Percentiles rank a stretch among this genome's conserved stretches.
phyloP scores from a whole-genome alignment of 2,113 vertebrate species.

The Globicephala melas region DNA sequence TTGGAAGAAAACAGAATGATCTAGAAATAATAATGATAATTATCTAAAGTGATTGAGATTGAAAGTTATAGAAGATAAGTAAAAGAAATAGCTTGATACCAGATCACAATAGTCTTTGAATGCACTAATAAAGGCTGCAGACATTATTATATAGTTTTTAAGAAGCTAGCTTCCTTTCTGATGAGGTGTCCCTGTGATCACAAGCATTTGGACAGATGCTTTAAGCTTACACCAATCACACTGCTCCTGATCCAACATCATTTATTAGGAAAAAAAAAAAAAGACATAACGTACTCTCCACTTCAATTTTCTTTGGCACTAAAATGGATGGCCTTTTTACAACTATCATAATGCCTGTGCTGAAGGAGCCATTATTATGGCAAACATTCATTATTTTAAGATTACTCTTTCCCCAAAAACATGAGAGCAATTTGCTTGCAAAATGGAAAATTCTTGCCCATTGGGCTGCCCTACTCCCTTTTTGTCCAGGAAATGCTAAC shows the following conservation, averaged over 20 bases:
- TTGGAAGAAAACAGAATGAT: background rate
- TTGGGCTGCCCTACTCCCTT: background rate
- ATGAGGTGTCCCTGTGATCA: background rate
- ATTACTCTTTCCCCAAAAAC: constrained; percentile 64
- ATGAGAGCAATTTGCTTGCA: constrained; percentile 51
- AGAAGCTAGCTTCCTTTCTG: background rate
- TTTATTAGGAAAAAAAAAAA: constrained; percentile 1
- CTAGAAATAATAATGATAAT: background rate
- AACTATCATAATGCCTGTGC: constrained; percentile 70
- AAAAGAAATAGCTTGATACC: background rate
- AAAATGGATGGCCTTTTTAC: constrained; percentile 68
- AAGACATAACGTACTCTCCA: constrained; percentile 55
- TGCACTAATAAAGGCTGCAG: background rate
- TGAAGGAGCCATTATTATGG: constrained; percentile 65
- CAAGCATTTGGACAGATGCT: constrained; percentile 18
- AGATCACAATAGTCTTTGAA: background rate
- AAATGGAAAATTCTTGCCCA: constrained; percentile 52
- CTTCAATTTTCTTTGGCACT: constrained; percentile 73
- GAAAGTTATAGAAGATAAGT: background rate
- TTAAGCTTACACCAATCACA: background rate
- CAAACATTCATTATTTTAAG: constrained; percentile 74
- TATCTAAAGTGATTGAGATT: background rate
- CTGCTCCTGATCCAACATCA: background rate
- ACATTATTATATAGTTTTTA: background rate
- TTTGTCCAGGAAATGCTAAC: background rate